Base-by-base conservation (phyloP, 1,140 invertebrate genomes). In the Tetramorium parvispinum region DNA sequence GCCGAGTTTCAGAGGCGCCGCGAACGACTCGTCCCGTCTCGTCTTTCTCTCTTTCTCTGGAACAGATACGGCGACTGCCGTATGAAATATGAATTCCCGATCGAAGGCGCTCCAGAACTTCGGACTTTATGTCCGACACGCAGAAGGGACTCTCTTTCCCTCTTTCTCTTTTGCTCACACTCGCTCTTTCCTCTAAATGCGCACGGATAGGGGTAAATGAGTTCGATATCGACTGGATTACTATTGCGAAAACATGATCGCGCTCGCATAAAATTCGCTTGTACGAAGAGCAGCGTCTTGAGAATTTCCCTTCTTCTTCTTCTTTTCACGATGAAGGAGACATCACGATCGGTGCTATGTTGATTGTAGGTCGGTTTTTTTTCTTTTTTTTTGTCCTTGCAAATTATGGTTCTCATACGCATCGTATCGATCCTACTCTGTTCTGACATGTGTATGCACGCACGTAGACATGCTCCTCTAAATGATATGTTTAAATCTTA, bases 1-100 rank as follows among this genome's bases (percentile, higher is more conserved):
- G 16, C 49, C 43, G 66, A 83, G 59, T 87, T 78, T 87, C 49
- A 71, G 21, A 65, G 57, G 40, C 68, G 51, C 70, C 68, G 24
- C 51, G 49, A 37, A 61, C 68, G 68, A 68, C 59, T 63, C 59
- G 59, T 24, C 79, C 21, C 21, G 77, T 82, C 51, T 71, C 63
- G 61, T 55, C 43, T 59, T 37, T 57, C 32, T 77, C 61, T 83
- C n/a, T 43, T 51, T 55, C 32, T 77, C 37, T 81, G 46, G 40
- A 77, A 63, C 85, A 51, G 32, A 24, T 73, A 78, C 53, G 37
- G 49, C 59, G 37, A 27, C 68, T 21, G 27, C 49, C 59, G 61
- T 68, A 68, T 86, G 82, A 91, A 89, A 87, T 85, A 91, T 91
- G 82, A 91, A 91, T 87, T 61, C 49, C 27, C 81, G 88, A 91